These are phyloP conservation scores for Peromyscus melanophrys DNA, from an alignment of 2,797 vertebrate species.

Conservation along the genomic window DNA sequence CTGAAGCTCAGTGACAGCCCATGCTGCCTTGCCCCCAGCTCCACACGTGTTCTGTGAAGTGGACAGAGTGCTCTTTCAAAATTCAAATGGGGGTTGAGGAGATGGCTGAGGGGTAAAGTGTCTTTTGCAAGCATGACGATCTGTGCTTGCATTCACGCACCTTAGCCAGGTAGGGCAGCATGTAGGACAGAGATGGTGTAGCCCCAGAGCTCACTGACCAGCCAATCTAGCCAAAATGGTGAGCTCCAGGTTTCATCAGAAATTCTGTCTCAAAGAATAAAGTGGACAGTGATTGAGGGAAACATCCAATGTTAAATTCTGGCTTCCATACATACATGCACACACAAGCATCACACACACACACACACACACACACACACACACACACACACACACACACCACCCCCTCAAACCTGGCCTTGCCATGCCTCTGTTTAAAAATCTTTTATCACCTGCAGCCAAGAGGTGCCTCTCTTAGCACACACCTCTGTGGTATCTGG, in stretches of 20 bases:
- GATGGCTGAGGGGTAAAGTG: not conserved
- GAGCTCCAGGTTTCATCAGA: not conserved
- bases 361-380: not conserved
- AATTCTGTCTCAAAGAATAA: not conserved
- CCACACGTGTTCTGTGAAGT: rapidly evolving
- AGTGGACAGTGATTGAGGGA: not conserved
- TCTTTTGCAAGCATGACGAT: not conserved
- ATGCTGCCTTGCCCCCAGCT: not conserved
- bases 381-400: too few relatives aligned
- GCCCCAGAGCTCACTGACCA: not conserved
- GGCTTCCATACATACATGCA: not conserved
- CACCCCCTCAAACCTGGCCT: not conserved
- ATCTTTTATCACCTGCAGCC: not conserved
- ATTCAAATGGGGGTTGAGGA: not conserved
- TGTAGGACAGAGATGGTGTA: not conserved
- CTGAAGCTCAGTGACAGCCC: not conserved
- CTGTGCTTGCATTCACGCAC: not conserved
- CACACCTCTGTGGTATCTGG: rapidly evolving
- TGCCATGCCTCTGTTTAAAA: not conserved
- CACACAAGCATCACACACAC: not conserved
- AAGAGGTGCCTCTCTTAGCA: rapidly evolving
- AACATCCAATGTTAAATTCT: not conserved
- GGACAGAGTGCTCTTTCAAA: not conserved
- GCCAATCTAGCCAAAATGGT: not conserved
- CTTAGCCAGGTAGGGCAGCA: not conserved